phyloP scores from a whole-genome alignment of 2,113 vertebrate species.

The Perca schrenkii region DNA sequence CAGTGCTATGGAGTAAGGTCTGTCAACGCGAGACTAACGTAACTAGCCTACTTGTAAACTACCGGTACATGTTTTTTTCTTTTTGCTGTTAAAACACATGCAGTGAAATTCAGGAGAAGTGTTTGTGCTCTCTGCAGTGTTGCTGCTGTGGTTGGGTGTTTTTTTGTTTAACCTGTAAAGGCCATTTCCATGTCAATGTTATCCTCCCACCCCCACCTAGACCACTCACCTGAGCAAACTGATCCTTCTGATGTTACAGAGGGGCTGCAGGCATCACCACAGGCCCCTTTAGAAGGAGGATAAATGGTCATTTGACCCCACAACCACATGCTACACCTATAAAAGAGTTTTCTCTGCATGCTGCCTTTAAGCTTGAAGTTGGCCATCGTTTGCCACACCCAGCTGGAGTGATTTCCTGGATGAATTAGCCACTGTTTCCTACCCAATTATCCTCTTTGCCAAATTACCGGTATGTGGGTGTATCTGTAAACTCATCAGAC shows the following conservation, averaged over 20 bases:
- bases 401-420: slow-evolving; percentile 29
- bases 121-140: background rate
- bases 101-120: background rate
- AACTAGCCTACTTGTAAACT: no score
- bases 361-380: slow-evolving; percentile 21
- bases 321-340: slow-evolving; percentile 12
- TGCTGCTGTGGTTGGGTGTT: background rate
- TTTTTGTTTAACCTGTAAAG: slow-evolving; percentile 13
- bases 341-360: slow-evolving; percentile 41
- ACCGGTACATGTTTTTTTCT: background rate
- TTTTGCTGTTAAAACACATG: background rate
- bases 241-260: slow-evolving; percentile 55
- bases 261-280: slow-evolving; percentile 54
- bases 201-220: background rate
- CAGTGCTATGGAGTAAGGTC: no score
- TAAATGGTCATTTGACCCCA: slow-evolving; percentile 43
- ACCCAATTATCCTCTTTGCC: slow-evolving; percentile 4
- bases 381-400: slow-evolving; percentile 27
- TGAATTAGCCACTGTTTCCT: slow-evolving; percentile 26
- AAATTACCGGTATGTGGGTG: background rate
- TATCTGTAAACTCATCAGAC: slow-evolving; percentile 2
- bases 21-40: no score
- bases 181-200: slow-evolving; percentile 12
- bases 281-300: slow-evolving; percentile 11
- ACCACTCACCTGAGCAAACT: slow-evolving; percentile 46